Evolutionary conservation across 2,113 vertebrate species (phyloP), one percentile per base, ranked within the genome.

Genomic region (Larimichthys crocea): DNA sequence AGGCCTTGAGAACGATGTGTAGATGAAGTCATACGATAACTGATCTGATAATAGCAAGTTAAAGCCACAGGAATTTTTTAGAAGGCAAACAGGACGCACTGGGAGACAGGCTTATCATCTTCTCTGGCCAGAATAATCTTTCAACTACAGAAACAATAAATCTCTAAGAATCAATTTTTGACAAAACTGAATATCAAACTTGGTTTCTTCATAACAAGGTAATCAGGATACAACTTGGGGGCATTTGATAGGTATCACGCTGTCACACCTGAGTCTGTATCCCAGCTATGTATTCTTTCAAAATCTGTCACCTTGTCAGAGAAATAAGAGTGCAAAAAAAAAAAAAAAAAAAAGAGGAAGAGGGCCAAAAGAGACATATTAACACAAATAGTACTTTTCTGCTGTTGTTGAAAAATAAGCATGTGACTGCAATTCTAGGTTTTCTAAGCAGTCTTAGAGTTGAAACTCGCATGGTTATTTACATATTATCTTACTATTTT

Each of bases 11-110:
- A 84, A 67, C 61, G 49, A 31, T 48, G 66, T 74, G 82, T 12
- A 77, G 86, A 90, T 79, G 26, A 81, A 85, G 79, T 74, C 59
- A 50, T 66, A 50, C 65, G 68, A 86, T 82, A 84, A 85, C 65
- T 73, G 35, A 84, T 82, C 74, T 78, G 72, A 86, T 86, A 79
- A 88, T 61, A 57, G 69, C 29, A 48, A 85, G 65, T 69, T 81
- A 86, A 78, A 86, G 53, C 40, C 19, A 65, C 19, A 44, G 57
- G 52, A 35, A 64, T 74, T 71, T 71, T 89, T 82, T 24, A 68
- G 64, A 82, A 64, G 71, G 74, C 60, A 60, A 81, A 83, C 19
- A 57, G 80, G 80, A 65, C 53, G 82, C 52, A 56, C 8, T 68
- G 29, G 44, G 50, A 74, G 53, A 73, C 19, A 20, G 60, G 67